phyloP scores from a whole-genome alignment of 2,888 invertebrate species.

The Apomyelois bistriatella region DNA sequence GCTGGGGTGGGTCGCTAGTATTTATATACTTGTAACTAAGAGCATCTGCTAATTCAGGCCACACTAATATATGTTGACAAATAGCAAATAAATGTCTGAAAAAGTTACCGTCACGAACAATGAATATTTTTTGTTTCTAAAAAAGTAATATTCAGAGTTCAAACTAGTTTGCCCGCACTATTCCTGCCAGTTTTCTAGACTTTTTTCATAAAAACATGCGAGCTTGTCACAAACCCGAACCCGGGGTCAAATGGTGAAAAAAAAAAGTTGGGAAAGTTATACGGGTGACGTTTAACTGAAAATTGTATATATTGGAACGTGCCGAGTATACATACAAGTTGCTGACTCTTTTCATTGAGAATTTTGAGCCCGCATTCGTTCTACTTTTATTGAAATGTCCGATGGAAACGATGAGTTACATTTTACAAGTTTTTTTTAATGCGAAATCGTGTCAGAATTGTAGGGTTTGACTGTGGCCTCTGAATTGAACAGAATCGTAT shows the following conservation, averaged over 20 bases:
- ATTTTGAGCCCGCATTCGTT: not conserved
- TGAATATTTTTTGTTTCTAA: not conserved
- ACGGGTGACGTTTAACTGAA: not conserved
- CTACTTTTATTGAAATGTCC: not conserved
- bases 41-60: too few relatives aligned
- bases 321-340: not conserved
- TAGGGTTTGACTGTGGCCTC: too few relatives aligned
- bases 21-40: too few relatives aligned
- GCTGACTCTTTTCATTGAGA: not conserved
- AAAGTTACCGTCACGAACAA: not conserved
- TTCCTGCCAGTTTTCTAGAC: not conserved
- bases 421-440: too few relatives aligned
- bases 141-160: slow-evolving; percentile 12
- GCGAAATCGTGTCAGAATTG: too few relatives aligned
- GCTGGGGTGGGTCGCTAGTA: too few relatives aligned
- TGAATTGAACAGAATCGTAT: too few relatives aligned
- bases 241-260: not conserved
- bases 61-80: too few relatives aligned
- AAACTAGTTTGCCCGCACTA: not conserved
- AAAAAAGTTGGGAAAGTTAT: slow-evolving; percentile 5
- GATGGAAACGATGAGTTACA: not conserved
- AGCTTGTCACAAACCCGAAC: slow-evolving; percentile 1
- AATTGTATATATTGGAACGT: not conserved
- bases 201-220: not conserved
- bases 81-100: not conserved